Evolutionary conservation across 2,888 invertebrate genomes (phyloP), one percentile per base, ranked within the genome.

Genomic region (Pyrgus malvae): DNA sequence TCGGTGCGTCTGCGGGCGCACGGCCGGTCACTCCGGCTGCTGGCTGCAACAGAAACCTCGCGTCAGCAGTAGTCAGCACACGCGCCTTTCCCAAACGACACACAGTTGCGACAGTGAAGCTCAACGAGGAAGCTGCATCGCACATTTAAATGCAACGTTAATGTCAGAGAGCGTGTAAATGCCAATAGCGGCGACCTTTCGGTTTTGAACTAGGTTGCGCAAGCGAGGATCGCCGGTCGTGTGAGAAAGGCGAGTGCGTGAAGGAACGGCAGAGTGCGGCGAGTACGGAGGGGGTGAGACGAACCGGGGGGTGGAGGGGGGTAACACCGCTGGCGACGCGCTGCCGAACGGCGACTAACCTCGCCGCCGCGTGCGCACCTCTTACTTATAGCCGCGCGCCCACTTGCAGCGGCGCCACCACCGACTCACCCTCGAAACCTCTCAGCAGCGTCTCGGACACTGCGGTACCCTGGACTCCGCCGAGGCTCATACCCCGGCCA

Each of bases 111-210:
- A 88, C 87, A 88, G 81, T 83, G 76, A 81, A 81, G 80, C 81
- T 86, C 81, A 80, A 87, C 81, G 76, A 86, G 88, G 88, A 88
- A 87, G 88, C 87, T 83, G 84, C 85, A 85, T 83, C 84, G 77
- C 81, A 83, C 79, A 80, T 83, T 82, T 81, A 83, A 83, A 86
- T 87, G 88, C 88, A 88, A 84, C 84, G 78, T 78, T 88, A 90
- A 90, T 89, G 89, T 86, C 89, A 90, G 81, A 87, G 87, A 86
- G 84, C 85, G 84, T 75, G 83, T 84, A 89, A 89, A 90, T 90
- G 89, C 86, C 89, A 89, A 86, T 86, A 86, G 78, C 76, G 83
- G 74, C 83, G 89, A 90, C 89, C 89, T 90, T 90, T 88, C 74
- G 72, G 82, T 82, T 80, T 77, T 76, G 73, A 82, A 78, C 78